Evolutionary conservation across 2,888 invertebrate genomes (phyloP), one percentile per base, ranked within the genome.

Genomic region (Creontiades dilutus): DNA sequence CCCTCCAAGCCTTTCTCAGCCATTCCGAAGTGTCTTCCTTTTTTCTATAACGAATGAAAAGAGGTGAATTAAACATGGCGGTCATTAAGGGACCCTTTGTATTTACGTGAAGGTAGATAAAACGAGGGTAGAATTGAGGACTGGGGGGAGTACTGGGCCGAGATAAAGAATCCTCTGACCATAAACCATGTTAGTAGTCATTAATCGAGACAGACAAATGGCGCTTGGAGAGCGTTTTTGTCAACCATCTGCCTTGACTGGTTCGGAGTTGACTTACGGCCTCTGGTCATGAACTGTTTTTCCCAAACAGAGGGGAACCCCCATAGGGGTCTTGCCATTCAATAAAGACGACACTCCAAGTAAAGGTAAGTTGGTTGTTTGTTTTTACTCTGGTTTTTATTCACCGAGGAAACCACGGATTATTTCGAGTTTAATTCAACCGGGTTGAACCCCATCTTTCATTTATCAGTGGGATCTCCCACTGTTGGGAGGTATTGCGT

Each of bases 191-290:
- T 89, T 89, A 81, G 90, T 75, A 86, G 85, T 75, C 90, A 90
- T 90, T 90, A 90, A 90, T 90, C 90, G 90, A 61, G 84, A 85
- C 57, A 55, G 85, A 86, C 85, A 86, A 90, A 90, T 90, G 90
- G 90, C 75, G 89, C 16, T 52, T 23, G 57, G 81, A 16, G 81
- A 23, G 75, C 57, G 90, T 85, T 90, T 90, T 90, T 90, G 85
- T 90, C 90, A 90, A 90, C 90, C 90, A 90, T 90, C 90, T 90
- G 90, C 90, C 86, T 55, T 84, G 23, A 68, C 23, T 23, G 23
- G 28, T 19, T 46, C 46, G n/a, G 89, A 76, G 68, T 81, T 89
- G 81, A 89, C 80, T 89, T 89, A 89, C 81, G 80, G 75, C 55
- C 89, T 28, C n/a, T 86, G 61, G 89, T 28, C 89, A 89, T 80